Evolutionary conservation across 2,797 vertebrate genomes (phyloP), one percentile per base, ranked within the genome.

Genomic region (Clamator glandarius): DNA sequence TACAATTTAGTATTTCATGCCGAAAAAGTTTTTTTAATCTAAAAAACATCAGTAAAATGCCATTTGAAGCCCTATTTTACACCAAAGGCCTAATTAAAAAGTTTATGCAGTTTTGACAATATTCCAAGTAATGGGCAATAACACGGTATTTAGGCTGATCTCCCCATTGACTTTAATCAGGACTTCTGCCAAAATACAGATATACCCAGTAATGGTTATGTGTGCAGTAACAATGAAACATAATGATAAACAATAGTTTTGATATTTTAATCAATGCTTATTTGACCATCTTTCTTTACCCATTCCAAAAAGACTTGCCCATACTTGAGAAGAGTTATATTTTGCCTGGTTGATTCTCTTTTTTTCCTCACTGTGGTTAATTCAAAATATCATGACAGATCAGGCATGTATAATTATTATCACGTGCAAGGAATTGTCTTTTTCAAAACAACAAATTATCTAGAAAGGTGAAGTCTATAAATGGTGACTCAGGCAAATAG

Each of bases 1-100:
- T 24, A 20, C 7, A 48, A 20, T 23, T 35, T 33, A 52, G 24
- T 36, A 19, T 81, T 51, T 36, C 42, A 12, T 51, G 31, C 20
- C 54, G 79, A 70, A 94, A 80, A 33, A 8, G 10, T 75, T 81
- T 86, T 73, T 73, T 84, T 41, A 31, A 36, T 52, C n/a, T 74
- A 46, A 94, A 87, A 35, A 9, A 54, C 17, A 35, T 50, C 39
- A 70, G 21, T 39, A 83, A 59, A 86, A 61, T 68, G 62, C 6
- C 46, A 52, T 87, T 70, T 87, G 70, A 79, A 82, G 86, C 20
- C 41, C 6, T 75, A 12, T 67, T 80, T 85, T 76, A 83, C 28
- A 89, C 25, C 36, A 77, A 17, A 5, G 80, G 61, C 23, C 85
- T 93, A 93, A 77, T 90, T 80, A 74, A 82, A 95, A 89, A 92